Evolutionary conservation across 2,888 invertebrate species (phyloP).

Genomic region (Drosophila prostipennis): DNA sequence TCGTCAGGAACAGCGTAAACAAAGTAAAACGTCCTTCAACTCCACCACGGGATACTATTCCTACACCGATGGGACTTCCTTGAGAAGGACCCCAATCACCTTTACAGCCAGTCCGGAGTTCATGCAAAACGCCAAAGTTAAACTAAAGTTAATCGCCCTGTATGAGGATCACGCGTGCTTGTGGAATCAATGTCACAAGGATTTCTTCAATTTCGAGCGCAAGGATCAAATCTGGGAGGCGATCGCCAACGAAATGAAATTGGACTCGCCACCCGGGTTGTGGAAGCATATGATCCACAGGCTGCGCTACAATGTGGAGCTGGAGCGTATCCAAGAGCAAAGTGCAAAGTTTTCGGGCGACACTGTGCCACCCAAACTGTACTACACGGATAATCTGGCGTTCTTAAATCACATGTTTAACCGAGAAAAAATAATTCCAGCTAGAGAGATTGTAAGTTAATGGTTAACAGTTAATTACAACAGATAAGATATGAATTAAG

Average conservation of each 20-base stretch:
- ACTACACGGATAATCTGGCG: constrained; percentile 45
- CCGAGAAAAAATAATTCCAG: not conserved
- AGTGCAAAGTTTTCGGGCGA: constrained; percentile 23
- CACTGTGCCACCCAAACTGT: constrained; percentile 16
- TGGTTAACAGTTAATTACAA: not conserved
- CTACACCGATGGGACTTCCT: not conserved
- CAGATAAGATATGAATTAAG: too few relatives aligned
- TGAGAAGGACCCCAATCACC: not conserved
- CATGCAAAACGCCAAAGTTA: not conserved
- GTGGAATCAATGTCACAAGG: constrained; percentile 57
- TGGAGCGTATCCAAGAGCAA: constrained; percentile 40
- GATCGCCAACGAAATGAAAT: constrained; percentile 55
- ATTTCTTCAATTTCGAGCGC: constrained; percentile 53
- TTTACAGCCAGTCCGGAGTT: not conserved
- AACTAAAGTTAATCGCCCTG: constrained; percentile 53
- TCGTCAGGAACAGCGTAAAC: not conserved
- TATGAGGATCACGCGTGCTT: constrained; percentile 57
- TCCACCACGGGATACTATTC: not conserved
- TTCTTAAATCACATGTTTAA: constrained; percentile 58
- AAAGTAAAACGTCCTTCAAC: not conserved
- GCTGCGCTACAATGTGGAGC: constrained; percentile 55
- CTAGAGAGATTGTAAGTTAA: constrained; percentile 25
- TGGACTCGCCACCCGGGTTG: constrained; percentile 15
- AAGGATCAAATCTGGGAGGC: constrained; percentile 51
- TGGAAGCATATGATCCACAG: constrained; percentile 50